A percentile compares a stretch with the other conserved stretches of the same genome.
Evolutionary conservation across 2,113 vertebrate species (phyloP).

Genomic region (Trematocara stigmaticum): DNA sequence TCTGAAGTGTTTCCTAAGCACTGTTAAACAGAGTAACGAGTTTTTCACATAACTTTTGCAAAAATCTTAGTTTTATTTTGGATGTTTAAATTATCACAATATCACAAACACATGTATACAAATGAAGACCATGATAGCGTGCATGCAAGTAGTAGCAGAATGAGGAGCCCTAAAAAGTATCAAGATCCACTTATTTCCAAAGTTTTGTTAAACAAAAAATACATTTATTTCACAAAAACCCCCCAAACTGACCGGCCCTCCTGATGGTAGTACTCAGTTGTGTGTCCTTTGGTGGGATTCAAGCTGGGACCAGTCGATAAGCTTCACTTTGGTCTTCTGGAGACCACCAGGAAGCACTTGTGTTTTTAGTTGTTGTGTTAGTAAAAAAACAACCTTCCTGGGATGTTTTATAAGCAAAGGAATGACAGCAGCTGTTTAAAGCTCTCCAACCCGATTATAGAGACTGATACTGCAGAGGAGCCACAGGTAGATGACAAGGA

Average conservation of each 20-base stretch:
- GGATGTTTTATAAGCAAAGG: background rate
- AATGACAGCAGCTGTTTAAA: background rate
- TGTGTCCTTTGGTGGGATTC: background rate
- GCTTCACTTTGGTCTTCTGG: background rate
- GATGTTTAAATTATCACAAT: background rate
- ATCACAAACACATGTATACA: background rate
- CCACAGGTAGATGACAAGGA: background rate
- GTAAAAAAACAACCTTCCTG: background rate
- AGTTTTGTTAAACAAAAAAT: background rate
- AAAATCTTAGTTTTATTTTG: background rate
- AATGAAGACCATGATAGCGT: background rate
- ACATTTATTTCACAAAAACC: background rate
- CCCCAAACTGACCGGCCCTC: rapidly evolving
- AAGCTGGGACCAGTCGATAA: background rate
- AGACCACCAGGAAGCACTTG: background rate
- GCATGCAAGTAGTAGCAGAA: background rate
- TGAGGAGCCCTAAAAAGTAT: background rate
- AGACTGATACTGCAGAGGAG: background rate
- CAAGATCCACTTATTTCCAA: background rate
- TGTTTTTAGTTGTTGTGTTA: background rate
- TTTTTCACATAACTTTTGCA: background rate
- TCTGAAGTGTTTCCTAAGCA: background rate
- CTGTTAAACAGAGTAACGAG: rapidly evolving
- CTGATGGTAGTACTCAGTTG: background rate
- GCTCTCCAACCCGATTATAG: background rate